Conservation (phyloP, 1,140 invertebrate genomes). For the Drosophila elegans region DNA sequence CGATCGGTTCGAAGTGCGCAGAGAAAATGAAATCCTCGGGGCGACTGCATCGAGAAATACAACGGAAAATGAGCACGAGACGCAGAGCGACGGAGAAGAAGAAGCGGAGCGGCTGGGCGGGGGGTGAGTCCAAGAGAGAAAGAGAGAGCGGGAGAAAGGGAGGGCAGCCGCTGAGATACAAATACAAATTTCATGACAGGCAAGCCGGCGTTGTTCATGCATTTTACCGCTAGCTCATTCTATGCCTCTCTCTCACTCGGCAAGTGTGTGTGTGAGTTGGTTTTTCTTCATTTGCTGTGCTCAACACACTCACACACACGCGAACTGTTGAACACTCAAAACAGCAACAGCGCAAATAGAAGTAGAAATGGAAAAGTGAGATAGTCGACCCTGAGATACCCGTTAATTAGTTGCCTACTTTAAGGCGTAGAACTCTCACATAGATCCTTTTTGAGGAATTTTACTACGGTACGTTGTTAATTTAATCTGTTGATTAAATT, state of each 20-base stretch:
- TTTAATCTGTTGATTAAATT: too few relatives aligned
- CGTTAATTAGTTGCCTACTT: not conserved
- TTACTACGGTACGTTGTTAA: not conserved
- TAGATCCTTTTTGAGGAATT: not conserved
- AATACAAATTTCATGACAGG: conserved; percentile 73
- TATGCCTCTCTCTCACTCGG: conserved; percentile 39
- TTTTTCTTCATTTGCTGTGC: conserved; percentile 49
- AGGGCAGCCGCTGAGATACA: conserved; percentile 62
- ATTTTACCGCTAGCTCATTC: conserved; percentile 78
- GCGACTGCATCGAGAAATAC: conserved; percentile 79
- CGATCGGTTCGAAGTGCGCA: conserved; percentile 82
- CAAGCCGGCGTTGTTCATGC: conserved; percentile 71
- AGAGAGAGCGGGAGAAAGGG: conserved; percentile 15
- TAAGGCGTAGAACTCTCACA: not conserved
- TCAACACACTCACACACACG: conserved; percentile 33
- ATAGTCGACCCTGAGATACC: conserved; percentile 20
- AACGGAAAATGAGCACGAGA: conserved; percentile 78
- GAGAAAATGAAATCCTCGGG: conserved; percentile 67
- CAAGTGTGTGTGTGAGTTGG: conserved; percentile 36
- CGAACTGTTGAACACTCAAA: conserved; percentile 39
- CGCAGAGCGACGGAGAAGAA: conserved; percentile 38
- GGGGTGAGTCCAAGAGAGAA: conserved; percentile 37
- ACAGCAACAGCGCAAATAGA: conserved; percentile 56
- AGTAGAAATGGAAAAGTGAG: conserved; percentile 15
- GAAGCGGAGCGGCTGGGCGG: conserved; percentile 16